Conservation (phyloP, 1,140 invertebrate species). For the Whitmania pigra region DNA sequence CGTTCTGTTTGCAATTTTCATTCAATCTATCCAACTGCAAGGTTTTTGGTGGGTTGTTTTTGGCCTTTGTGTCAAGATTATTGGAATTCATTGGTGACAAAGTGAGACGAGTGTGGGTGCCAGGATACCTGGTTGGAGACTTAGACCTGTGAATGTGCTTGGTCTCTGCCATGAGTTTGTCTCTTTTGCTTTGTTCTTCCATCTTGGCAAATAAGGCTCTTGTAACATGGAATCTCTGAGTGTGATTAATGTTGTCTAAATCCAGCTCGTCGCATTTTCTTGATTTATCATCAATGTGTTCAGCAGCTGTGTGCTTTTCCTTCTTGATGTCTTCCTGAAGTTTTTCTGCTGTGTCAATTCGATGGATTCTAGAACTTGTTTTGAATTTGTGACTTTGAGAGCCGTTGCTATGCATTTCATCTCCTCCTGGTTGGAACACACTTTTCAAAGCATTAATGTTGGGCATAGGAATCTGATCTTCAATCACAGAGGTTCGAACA, state of each 20-base stretch:
- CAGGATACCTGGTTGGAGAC: slow-evolving; percentile 18
- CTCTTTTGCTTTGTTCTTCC: slow-evolving; percentile 20
- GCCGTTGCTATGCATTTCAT: not conserved
- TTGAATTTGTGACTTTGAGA: not conserved
- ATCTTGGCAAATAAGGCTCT: slow-evolving; percentile 24
- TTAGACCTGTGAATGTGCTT: slow-evolving; percentile 16
- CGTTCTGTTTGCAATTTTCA: not conserved
- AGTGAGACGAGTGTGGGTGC: slow-evolving; percentile 1
- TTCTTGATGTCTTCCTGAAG: not conserved
- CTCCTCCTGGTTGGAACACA: not conserved
- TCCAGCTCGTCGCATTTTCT: not conserved
- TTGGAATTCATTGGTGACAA: slow-evolving; percentile 2
- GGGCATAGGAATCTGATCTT: slow-evolving; percentile 1
- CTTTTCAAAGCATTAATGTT: slow-evolving; percentile 7
- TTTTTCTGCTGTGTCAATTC: not conserved
- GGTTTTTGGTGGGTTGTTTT: not conserved
- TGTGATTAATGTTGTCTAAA: slow-evolving; percentile 20
- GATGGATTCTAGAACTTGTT: not conserved
- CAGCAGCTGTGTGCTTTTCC: not conserved
- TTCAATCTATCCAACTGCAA: not conserved
- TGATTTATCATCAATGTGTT: not conserved
- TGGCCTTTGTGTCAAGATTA: not conserved
- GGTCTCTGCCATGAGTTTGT: slow-evolving; percentile 3
- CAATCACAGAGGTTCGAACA: not conserved
- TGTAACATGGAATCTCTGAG: slow-evolving; percentile 20